Evolutionary conservation across 2,797 vertebrate species (phyloP).

Genomic region (Tinamus major): DNA sequence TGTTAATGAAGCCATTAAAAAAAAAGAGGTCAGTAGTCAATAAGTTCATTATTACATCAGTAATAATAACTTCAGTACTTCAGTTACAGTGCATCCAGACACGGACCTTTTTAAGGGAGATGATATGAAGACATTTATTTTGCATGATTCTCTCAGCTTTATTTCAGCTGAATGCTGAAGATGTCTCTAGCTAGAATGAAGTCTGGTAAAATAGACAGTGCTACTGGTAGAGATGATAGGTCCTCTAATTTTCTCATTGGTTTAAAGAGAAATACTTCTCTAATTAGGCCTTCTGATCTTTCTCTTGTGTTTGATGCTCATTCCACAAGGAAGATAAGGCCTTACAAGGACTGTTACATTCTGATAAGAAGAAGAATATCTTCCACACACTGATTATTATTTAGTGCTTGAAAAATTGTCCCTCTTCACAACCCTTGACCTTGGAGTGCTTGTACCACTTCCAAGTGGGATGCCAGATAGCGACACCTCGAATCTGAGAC

Average conservation of each 20-base stretch:
- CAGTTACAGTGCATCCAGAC: neutral
- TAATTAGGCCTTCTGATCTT: neutral
- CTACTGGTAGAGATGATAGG: neutral
- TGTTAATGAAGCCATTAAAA: neutral
- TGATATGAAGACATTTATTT: neutral
- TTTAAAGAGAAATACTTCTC: neutral
- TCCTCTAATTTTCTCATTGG: neutral
- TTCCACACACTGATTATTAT: neutral
- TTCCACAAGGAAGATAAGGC: neutral
- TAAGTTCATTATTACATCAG: neutral
- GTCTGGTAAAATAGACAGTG: neutral
- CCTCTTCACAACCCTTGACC: neutral
- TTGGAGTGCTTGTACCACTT: neutral
- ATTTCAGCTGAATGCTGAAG: neutral
- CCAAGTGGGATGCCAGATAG: neutral
- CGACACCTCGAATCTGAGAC: neutral
- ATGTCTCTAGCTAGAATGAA: neutral
- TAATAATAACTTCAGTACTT: neutral
- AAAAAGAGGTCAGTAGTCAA: neutral
- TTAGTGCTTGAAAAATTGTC: neutral
- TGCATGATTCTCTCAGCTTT: neutral
- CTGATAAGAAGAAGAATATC: neutral
- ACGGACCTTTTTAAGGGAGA: neutral
- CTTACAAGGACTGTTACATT: neutral
- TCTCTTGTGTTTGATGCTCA: neutral